Conservation (phyloP, 2,797 vertebrate genomes). For the Gastrophryne carolinensis region DNA sequence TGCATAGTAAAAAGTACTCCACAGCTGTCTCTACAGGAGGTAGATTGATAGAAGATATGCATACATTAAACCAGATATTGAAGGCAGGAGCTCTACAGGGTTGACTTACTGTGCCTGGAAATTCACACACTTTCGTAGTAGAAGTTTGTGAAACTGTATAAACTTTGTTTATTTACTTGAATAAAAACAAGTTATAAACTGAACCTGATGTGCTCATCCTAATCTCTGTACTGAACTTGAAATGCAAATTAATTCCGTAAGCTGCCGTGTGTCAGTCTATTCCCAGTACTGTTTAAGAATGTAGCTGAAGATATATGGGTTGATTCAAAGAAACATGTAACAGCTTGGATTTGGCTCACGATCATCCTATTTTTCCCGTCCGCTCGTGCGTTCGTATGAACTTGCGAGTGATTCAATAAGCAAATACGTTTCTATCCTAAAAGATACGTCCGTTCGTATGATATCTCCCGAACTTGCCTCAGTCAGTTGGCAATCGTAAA, state of each 20-base stretch:
- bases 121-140: background rate
- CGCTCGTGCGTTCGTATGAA: no score
- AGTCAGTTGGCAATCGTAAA: no score
- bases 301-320: background rate
- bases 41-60: background rate
- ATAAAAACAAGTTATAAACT: background rate
- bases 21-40: background rate
- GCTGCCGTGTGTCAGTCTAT: background rate
- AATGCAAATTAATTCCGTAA: background rate
- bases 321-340: no score
- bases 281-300: background rate
- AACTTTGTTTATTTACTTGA: background rate
- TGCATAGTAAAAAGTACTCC: background rate
- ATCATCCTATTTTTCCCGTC: no score
- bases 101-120: background rate
- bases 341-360: no score
- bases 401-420: no score
- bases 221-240: background rate
- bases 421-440: no score
- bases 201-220: background rate
- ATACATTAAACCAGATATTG: background rate
- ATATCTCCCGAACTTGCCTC: no score
- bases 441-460: no score
- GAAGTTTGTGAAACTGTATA: background rate
- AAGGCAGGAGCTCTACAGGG: background rate